Conservation (phyloP, 2,113 vertebrate genomes). For the Cynopterus brachyotis region DNA sequence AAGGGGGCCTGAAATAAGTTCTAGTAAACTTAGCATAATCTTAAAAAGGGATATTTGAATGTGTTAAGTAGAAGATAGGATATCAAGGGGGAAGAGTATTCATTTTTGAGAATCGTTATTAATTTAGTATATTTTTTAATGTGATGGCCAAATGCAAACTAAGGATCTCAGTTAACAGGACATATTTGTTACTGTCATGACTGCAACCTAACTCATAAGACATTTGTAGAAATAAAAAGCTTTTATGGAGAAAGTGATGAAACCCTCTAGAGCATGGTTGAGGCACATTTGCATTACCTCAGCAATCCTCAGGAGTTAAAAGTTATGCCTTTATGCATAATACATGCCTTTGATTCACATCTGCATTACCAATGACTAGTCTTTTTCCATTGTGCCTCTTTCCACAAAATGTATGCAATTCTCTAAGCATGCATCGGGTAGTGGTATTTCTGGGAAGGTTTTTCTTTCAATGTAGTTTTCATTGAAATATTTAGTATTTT, state of each 20-base stretch:
- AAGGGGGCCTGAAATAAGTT: background rate
- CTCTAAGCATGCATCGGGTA: background rate
- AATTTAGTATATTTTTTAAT: background rate
- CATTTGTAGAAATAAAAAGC: background rate
- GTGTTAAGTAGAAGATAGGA: background rate
- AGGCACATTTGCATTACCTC: background rate
- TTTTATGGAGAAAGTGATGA: background rate
- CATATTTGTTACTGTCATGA: background rate
- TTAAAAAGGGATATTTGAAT: background rate
- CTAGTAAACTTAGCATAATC: constrained; percentile 18
- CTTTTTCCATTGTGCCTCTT: background rate
- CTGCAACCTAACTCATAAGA: background rate
- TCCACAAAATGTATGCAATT: background rate
- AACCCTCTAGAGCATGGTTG: background rate
- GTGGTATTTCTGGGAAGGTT: background rate
- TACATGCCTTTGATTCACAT: constrained; percentile 14
- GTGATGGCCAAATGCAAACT: background rate
- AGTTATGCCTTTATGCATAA: constrained; percentile 31
- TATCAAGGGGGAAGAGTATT: background rate
- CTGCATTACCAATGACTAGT: background rate
- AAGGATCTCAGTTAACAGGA: background rate
- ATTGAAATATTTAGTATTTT: background rate
- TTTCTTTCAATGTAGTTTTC: background rate
- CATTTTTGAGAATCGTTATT: constrained; percentile 14
- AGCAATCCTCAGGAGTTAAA: background rate